Evolutionary conservation across 2,888 invertebrate genomes (phyloP).

Genomic region (Callimorpha dominula): DNA sequence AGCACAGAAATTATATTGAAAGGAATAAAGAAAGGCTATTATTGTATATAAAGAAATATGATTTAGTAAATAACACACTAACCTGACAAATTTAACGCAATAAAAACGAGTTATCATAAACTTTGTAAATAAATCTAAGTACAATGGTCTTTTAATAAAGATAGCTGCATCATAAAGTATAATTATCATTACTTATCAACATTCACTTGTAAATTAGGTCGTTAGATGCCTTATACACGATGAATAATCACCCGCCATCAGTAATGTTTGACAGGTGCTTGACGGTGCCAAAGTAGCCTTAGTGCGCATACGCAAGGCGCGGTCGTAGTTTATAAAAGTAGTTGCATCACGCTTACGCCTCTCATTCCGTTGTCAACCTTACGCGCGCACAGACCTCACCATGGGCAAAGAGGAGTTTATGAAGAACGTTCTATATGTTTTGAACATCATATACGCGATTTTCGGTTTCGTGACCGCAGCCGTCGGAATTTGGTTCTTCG

Average conservation of each 20-base stretch:
- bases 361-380: conserved; percentile 75
- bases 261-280: conserved; percentile 45
- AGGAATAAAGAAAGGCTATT: neutral
- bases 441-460: conserved; percentile 79
- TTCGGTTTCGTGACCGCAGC: conserved; percentile 80
- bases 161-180: conserved; percentile 4
- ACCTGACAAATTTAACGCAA: neutral
- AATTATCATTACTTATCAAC: conserved; percentile 15
- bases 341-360: conserved; percentile 67
- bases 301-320: conserved; percentile 54
- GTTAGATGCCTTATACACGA: conserved; percentile 18
- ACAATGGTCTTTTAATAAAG: neutral
- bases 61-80: neutral
- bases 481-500: conserved; percentile 83
- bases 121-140: neutral
- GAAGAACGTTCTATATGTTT: conserved; percentile 75
- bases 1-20: neutral
- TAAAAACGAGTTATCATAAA: neutral
- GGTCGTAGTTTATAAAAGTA: conserved; percentile 77
- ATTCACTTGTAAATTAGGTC: conserved; percentile 38
- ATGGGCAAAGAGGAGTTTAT: conserved; percentile 81
- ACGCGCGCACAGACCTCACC: conserved; percentile 65
- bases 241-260: conserved; percentile 37
- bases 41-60: neutral
- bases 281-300: conserved; percentile 41